Evolutionary conservation across 2,797 vertebrate species (phyloP).

Genomic region (Odontamblyopus lacepedii): DNA sequence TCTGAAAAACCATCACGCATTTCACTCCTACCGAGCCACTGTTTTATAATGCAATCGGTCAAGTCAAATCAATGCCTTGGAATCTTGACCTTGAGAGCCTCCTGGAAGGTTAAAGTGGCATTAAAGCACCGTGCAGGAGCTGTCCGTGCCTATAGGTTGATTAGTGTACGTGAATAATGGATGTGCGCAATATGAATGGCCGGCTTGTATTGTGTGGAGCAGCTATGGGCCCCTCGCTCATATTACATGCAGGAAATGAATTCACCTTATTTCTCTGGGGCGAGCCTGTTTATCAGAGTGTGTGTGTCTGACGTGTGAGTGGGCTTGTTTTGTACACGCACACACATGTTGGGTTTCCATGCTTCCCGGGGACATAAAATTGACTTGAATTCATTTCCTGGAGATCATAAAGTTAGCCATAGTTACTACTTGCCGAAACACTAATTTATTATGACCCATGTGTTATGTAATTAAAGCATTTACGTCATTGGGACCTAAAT

Average conservation of each 20-base stretch:
- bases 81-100: background rate
- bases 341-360: constrained; percentile 12
- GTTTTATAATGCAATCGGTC: background rate
- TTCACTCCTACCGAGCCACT: background rate
- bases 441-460: background rate
- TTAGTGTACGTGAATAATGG: constrained; percentile 7
- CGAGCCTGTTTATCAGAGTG: constrained; percentile 26
- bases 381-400: background rate
- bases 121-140: background rate
- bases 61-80: background rate
- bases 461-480: too few relatives aligned
- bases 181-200: constrained; percentile 31
- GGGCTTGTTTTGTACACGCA: constrained; percentile 37
- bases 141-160: background rate
- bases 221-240: constrained; percentile 2
- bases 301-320: constrained; percentile 12
- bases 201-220: constrained; percentile 9
- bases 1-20: background rate
- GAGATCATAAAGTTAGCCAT: background rate
- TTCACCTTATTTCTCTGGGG: constrained; percentile 24
- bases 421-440: too few relatives aligned
- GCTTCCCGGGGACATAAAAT: background rate
- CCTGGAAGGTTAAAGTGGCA: background rate
- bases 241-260: constrained; percentile 19
- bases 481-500: too few relatives aligned